These are phyloP conservation scores for Procavia capensis DNA, from an alignment of 2,113 vertebrate genomes.

Conservation along the genomic window DNA sequence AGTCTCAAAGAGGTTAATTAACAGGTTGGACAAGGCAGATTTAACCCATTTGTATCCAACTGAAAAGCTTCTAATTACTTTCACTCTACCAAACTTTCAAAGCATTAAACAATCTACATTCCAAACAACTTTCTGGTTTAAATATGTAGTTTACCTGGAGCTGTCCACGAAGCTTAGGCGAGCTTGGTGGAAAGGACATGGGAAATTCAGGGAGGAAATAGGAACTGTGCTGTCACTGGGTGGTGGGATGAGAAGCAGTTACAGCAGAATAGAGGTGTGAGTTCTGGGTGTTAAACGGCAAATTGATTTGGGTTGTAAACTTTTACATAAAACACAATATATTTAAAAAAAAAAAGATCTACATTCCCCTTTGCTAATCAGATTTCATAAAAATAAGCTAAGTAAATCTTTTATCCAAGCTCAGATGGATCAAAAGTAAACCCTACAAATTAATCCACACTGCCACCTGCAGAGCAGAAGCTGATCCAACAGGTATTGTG, in stretches of 20 bases:
- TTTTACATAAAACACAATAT: no score
- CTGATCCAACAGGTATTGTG: neutral
- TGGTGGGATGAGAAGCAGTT: no score
- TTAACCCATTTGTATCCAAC: neutral
- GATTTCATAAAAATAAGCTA: constrained; percentile 38
- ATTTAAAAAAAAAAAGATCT: no score
- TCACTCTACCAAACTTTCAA: neutral
- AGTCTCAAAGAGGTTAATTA: constrained; percentile 49
- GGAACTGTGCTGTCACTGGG: no score
- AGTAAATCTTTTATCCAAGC: neutral
- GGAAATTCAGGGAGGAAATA: no score
- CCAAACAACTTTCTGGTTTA: no score
- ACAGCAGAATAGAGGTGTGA: no score
- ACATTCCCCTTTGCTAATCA: constrained; percentile 21
- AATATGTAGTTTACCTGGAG: no score
- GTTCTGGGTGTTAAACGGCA: no score
- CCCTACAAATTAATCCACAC: neutral
- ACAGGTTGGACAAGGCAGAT: neutral
- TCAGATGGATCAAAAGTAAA: constrained; percentile 45
- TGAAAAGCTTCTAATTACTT: neutral
- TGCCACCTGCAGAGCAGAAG: constrained; percentile 35
- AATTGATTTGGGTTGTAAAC: no score
- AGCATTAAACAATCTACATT: neutral
- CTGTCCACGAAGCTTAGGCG: no score
- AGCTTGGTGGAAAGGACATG: no score